A percentile compares a stretch with the other conserved stretches of the same genome.
phyloP scores from a whole-genome alignment of 2,797 vertebrate species.

The Neomorphus geoffroyi region DNA sequence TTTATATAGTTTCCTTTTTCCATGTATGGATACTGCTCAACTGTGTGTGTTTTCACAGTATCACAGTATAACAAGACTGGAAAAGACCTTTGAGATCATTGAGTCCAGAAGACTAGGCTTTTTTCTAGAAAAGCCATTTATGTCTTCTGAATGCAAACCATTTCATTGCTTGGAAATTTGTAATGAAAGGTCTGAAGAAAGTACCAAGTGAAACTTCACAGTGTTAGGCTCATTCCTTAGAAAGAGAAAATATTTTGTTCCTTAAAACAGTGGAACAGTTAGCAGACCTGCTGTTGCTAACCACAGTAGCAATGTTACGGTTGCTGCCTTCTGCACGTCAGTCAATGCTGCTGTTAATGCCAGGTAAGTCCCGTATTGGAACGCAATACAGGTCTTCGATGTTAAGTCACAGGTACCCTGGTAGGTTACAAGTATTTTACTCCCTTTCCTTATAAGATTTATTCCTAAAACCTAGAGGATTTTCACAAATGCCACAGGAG shows the following conservation, averaged over 20 bases:
- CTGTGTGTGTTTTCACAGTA: rapidly evolving
- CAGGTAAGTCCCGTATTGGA: neutral
- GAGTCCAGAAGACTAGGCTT: too few relatives aligned
- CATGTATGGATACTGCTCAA: neutral
- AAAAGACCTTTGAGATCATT: too few relatives aligned
- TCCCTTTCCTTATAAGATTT: neutral
- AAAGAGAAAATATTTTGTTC: neutral
- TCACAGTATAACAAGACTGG: too few relatives aligned
- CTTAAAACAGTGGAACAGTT: neutral
- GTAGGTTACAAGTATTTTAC: neutral
- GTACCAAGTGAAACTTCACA: neutral
- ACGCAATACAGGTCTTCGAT: neutral
- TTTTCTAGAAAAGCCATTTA: neutral
- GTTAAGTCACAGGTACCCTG: neutral
- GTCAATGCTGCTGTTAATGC: neutral
- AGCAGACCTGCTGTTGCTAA: neutral
- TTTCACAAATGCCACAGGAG: neutral
- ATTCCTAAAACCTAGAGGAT: neutral
- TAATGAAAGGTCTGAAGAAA: neutral
- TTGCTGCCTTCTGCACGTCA: neutral
- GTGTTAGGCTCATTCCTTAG: neutral
- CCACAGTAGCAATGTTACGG: neutral
- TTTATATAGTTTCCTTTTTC: neutral
- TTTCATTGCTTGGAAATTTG: neutral
- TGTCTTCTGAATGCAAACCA: neutral